Base-by-base conservation (phyloP, 2,113 vertebrate species). In the Agapornis roseicollis region DNA sequence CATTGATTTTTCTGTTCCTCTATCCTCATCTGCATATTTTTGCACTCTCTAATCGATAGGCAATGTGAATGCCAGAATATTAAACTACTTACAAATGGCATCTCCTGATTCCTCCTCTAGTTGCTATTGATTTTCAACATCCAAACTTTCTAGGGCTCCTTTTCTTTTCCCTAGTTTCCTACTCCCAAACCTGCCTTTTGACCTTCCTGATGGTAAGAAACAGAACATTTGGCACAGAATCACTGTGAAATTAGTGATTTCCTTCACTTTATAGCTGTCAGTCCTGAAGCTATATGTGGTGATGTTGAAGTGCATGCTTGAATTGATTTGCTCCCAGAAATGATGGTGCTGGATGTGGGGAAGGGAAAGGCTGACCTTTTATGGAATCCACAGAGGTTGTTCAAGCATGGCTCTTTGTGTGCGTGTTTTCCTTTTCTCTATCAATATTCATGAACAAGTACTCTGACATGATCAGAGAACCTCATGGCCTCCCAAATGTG, bases 1-100 rank as follows among this genome's bases (percentile, higher is more conserved):
- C 68, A 91, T 89, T 85, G 94, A 91, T 95, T 90, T 80, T 95
- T 79, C 64, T 94, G 46, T 94, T 33, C 46, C 33, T 81, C 72
- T 53, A 13, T 37, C 61, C 68, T 84, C n/a, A 78, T 80, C 87
- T 96, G 70, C 68, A 63, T 95, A 80, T 93, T 88, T 94, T 83
- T 88, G 42, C 71, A 49, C 47, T 87, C 83, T 74, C 83, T 92
- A 58, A 78, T 96, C 83, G 83, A 89, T 89, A 84, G n/a, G 55
- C 41, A 90, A 25, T 87, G 76, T 31, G 91, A 93, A 92, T 90
- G 56, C 70, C 84, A 85, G 70, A 82, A 81, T 28, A 56, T 88
- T 93, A 91, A 92, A 76, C 66, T 94, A 78, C 46, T 82, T 90
- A 65, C 2, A 90, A 80, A 71, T 65, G 18, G 49, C 41, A 79